Percentiles rank a stretch among this genome's conserved stretches.
Conservation (phyloP, 2,888 invertebrate genomes). For the Agrotis segetum region DNA sequence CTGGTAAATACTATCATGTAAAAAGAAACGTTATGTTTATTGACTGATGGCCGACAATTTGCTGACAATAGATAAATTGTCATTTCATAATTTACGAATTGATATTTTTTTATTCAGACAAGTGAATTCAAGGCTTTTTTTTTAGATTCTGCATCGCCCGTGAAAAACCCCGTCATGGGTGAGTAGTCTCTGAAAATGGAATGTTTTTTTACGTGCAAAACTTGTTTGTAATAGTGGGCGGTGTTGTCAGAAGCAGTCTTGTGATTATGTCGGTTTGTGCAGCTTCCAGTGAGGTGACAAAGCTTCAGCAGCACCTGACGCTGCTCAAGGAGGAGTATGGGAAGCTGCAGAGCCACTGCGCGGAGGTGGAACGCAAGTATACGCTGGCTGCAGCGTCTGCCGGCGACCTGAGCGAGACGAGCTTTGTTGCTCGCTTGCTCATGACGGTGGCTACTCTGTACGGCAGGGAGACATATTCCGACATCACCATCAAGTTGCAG, state of each 20-base stretch:
- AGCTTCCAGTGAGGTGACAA: conserved; percentile 92
- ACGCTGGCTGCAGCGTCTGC: conserved; percentile 94
- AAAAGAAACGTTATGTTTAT: conserved; percentile 63
- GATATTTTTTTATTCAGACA: conserved; percentile 69
- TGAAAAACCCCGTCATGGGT: conserved; percentile 83
- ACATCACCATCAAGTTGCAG: conserved; percentile 94
- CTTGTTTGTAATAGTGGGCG: conserved; percentile 83
- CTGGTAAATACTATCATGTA: neutral
- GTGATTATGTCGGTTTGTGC: conserved; percentile 78
- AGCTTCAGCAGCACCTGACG: conserved; percentile 96
- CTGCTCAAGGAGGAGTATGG: conserved; percentile 97
- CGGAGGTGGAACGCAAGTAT: conserved; percentile 96
- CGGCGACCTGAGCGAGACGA: conserved; percentile 92
- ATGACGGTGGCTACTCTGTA: conserved; percentile 96
- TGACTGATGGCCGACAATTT: conserved; percentile 69
- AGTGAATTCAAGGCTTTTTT: conserved; percentile 69
- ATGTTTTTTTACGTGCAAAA: conserved; percentile 61
- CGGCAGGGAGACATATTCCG: conserved; percentile 95
- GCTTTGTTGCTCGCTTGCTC: conserved; percentile 96
- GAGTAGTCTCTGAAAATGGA: conserved; percentile 74
- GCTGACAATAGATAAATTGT: conserved; percentile 69
- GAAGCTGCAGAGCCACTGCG: conserved; percentile 95
- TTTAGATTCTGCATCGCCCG: conserved; percentile 63
- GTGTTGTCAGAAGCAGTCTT: conserved; percentile 73
- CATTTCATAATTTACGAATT: conserved; percentile 73